Evolutionary conservation across 2,113 vertebrate species (phyloP).

Genomic region (Aplodontia rufa): DNA sequence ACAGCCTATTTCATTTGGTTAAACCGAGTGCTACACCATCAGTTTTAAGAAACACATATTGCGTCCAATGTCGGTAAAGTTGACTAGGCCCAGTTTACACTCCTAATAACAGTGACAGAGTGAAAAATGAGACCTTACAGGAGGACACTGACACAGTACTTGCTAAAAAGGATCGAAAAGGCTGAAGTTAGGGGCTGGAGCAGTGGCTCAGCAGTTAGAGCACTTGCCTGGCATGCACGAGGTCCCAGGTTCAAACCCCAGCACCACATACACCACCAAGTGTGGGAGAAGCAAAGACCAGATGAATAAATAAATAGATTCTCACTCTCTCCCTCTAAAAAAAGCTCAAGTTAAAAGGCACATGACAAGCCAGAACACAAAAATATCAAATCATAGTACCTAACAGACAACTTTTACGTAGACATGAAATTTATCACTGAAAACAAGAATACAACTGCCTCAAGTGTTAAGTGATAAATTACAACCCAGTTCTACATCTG

Average conservation of each 20-base stretch:
- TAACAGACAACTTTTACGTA: not conserved
- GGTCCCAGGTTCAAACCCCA: too few relatives aligned
- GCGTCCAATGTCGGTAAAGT: not conserved
- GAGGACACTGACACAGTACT: not conserved
- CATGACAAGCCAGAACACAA: not conserved
- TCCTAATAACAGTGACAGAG: rapidly evolving
- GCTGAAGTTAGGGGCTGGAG: too few relatives aligned
- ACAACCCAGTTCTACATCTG: not conserved
- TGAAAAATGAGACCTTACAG: conserved; percentile 8
- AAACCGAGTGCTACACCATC: not conserved
- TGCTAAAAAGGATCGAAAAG: not conserved
- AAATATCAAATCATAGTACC: not conserved
- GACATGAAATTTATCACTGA: not conserved
- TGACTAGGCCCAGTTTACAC: not conserved
- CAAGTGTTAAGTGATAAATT: not conserved
- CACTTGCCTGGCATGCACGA: too few relatives aligned
- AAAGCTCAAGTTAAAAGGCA: not conserved
- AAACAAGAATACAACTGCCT: not conserved
- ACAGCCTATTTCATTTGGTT: not conserved
- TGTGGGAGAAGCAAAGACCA: too few relatives aligned
- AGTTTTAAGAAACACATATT: not conserved
- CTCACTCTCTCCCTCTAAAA: too few relatives aligned
- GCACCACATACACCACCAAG: too few relatives aligned
- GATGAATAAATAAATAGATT: too few relatives aligned
- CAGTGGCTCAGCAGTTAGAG: too few relatives aligned